Percentiles rank a stretch among this genome's conserved stretches.
Conservation (phyloP, 2,113 vertebrate genomes). For the Sialia sialis region DNA sequence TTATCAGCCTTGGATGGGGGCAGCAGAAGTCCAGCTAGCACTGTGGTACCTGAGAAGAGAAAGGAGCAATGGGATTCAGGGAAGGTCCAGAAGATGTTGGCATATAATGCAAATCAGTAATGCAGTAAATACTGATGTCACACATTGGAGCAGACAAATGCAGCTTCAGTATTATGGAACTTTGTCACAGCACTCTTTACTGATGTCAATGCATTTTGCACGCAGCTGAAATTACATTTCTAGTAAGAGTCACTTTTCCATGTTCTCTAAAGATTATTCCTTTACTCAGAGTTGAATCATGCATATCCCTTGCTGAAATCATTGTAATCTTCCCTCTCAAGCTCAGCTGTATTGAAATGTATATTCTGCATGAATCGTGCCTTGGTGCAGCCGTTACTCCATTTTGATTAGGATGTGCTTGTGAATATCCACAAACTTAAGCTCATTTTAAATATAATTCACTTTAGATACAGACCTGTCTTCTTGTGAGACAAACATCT, state of each 20-base stretch:
- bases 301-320: constrained; percentile 23
- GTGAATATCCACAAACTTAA: not conserved
- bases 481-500: not conserved
- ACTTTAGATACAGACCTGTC: not conserved
- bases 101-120: not conserved
- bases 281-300: constrained; percentile 35
- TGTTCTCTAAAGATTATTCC: constrained; percentile 30
- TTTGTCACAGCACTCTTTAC: not conserved
- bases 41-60: not conserved
- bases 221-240: not conserved
- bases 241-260: constrained; percentile 15
- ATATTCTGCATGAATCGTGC: not conserved
- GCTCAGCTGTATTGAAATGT: constrained; percentile 10
- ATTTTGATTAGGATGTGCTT: constrained; percentile 4
- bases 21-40: not conserved
- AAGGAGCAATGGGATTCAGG: not conserved
- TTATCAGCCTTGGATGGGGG: not conserved
- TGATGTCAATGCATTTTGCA: not conserved
- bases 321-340: constrained; percentile 32
- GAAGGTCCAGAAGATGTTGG: not conserved
- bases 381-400: constrained; percentile 25
- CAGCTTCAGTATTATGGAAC: not conserved
- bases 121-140: not conserved
- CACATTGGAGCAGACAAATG: not conserved
- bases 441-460: not conserved